Percentiles rank a stretch among this genome's conserved stretches.
phyloP scores from a whole-genome alignment of 2,797 vertebrate genomes.

The Pogoniulus pusillus region DNA sequence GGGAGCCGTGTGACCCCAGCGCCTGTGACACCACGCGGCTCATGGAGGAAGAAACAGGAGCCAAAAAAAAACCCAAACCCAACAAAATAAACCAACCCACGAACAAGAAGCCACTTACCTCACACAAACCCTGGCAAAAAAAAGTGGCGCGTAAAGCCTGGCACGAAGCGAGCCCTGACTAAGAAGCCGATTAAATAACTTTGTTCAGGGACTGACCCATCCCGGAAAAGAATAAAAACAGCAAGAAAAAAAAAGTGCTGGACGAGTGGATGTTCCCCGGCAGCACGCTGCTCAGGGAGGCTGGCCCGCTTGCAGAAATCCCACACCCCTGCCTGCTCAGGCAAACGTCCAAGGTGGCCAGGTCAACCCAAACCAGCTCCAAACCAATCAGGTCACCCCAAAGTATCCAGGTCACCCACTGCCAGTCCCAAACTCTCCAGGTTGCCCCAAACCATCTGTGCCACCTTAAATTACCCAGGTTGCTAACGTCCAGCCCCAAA shows the following conservation, averaged over 20 bases:
- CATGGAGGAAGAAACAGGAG: not conserved
- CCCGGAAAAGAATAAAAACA: constrained; percentile 25
- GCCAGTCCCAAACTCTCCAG: not conserved
- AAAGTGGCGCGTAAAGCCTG: not conserved
- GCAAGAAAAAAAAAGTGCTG: not conserved
- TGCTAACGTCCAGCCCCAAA: no score
- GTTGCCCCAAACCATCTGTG: no score
- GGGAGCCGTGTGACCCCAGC: not conserved
- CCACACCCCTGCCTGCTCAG: not conserved
- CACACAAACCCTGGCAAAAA: accelerated
- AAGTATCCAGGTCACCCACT: no score
- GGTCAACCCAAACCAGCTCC: not conserved
- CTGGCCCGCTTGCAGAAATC: not conserved
- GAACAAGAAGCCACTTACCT: not conserved
- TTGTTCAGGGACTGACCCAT: not conserved
- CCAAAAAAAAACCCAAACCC: not conserved
- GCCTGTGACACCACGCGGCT: accelerated
- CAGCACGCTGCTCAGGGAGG: not conserved
- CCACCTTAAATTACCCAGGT: no score
- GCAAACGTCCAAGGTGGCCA: not conserved
- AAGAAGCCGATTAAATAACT: not conserved
- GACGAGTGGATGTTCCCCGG: not conserved
- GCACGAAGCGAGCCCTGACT: not conserved
- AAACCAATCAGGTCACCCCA: not conserved
- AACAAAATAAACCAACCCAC: no score